Base-by-base conservation (phyloP, 2,797 vertebrate species). In the Halcyon leucocephala region DNA sequence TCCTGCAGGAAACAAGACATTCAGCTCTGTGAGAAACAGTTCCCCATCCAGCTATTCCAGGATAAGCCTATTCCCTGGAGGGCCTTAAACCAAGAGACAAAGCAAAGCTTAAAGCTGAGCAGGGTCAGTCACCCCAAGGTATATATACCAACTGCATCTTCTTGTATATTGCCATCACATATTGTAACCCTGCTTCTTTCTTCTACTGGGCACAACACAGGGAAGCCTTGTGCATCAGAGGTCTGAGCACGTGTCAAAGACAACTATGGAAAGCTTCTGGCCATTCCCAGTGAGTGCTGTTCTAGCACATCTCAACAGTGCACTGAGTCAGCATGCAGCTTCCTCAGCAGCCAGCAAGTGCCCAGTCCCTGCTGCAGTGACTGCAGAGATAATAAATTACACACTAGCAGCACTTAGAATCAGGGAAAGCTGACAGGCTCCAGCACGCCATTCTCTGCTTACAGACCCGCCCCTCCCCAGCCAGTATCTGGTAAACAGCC, bases 1-100 rank as follows among this genome's bases (percentile, higher is more conserved):
- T 78, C 99, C 99, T 99, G 96, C 44, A 80, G 65, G 86, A 82
- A 97, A 94, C 82, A 91, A 94, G 52, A 84, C 41, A 97, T 54
- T 46, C 62, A 74, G 48, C 29, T 60, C 52, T 84, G 74, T 31
- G 62, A 57, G 31, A 48, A 24, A 42, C 25, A 85, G 31, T 9
- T 89, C 42, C 48, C n/a, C 58, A 72, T 26, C 33, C 65, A 79
- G 51, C 58, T 91, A 12, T 35, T 89, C 37, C 85, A 85, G 83
- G 64, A 84, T 82, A 79, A 62, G 4, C 22, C 57, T 84, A 2
- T 51, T 79, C 54, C 25, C 44, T 42, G 29, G 39, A 66, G 55
- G 51, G 41, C 49, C 17, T 70, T 82, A 71, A 73, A 91, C 51
- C 19, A 54, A 39, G 70, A 76, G 39, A 28, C 35, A 94, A 78